A percentile compares a stretch with the other conserved stretches of the same genome.
Conservation (phyloP, 2,797 vertebrate species). For the Alcedo quadribrachys region DNA sequence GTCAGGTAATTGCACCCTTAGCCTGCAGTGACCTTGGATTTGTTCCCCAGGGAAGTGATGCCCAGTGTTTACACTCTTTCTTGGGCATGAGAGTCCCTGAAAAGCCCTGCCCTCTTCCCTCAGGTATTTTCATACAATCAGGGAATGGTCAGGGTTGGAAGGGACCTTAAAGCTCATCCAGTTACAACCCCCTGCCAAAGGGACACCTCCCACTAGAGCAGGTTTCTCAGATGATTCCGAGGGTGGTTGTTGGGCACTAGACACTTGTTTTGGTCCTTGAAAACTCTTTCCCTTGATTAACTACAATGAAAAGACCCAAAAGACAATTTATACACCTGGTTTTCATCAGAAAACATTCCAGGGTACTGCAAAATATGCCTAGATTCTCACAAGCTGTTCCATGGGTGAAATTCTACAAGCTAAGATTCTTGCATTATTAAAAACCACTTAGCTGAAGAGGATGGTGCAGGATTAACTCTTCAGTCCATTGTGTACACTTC, state of each 20-base stretch:
- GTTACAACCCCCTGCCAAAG: no score
- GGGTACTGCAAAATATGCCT: not conserved
- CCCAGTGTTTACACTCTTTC: not conserved
- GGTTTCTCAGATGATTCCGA: not conserved
- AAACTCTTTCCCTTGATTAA: not conserved
- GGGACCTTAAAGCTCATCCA: no score
- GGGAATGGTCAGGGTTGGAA: no score
- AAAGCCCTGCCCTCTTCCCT: not conserved
- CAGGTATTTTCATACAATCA: not conserved
- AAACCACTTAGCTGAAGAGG: not conserved
- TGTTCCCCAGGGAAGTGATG: not conserved
- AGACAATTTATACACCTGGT: not conserved
- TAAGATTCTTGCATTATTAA: not conserved
- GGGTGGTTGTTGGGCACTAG: not conserved
- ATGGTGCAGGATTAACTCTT: not conserved
- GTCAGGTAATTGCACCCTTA: not conserved
- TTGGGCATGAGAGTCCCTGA: not conserved
- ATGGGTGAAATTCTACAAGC: not conserved
- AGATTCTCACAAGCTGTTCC: not conserved
- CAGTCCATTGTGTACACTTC: not conserved
- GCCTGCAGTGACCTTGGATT: not conserved
- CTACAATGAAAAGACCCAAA: not conserved
- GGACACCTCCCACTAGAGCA: no score
- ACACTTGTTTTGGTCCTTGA: not conserved
- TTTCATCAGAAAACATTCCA: not conserved